Conservation (phyloP, 2,888 invertebrate species). For the Pterostichus niger region DNA sequence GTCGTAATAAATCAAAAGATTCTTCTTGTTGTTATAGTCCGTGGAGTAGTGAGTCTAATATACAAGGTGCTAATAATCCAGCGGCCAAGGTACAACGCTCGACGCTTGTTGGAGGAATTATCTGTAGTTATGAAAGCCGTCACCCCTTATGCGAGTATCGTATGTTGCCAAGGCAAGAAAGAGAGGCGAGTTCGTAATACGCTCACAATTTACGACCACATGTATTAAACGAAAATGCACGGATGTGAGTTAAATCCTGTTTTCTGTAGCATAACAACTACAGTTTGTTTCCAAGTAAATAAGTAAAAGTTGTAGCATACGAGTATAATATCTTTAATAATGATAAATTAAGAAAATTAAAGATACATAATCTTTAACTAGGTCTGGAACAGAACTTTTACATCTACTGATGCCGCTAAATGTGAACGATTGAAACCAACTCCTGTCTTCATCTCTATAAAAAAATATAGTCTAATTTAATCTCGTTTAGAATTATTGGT, state of each 20-base stretch:
- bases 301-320: too few species aligned
- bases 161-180: too few species aligned
- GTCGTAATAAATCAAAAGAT: slow-evolving; percentile 47
- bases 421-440: too few species aligned
- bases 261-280: background rate
- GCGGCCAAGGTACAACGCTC: slow-evolving; percentile 24
- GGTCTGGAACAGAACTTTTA: too few species aligned
- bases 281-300: too few species aligned
- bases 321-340: background rate
- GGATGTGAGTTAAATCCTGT: background rate
- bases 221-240: slow-evolving; percentile 26
- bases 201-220: slow-evolving; percentile 45
- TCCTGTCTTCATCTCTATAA: too few species aligned
- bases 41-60: slow-evolving; percentile 18
- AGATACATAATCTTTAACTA: too few species aligned
- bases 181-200: slow-evolving; percentile 16
- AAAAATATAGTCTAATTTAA: too few species aligned
- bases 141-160: background rate
- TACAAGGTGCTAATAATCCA: slow-evolving; percentile 59
- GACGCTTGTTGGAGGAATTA: slow-evolving; percentile 22
- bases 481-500: too few species aligned
- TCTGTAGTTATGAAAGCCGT: slow-evolving; percentile 29
- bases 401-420: too few species aligned
- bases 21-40: slow-evolving; percentile 46
- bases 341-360: background rate